Evolutionary conservation across 2,888 invertebrate species (phyloP).

Genomic region (Lypha dubia): DNA sequence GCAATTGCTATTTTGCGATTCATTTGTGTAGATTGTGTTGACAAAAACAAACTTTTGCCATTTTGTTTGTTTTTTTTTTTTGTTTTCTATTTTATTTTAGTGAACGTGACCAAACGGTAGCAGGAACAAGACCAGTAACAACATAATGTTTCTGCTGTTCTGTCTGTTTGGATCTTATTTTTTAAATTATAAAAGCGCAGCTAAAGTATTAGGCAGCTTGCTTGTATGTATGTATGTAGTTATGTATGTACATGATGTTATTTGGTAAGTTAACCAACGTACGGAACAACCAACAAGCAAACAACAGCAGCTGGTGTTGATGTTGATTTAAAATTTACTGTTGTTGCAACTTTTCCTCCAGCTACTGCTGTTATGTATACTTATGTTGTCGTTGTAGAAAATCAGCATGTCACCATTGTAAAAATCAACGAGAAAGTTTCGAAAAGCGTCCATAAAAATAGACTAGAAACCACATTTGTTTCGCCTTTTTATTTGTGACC

Average conservation of each 20-base stretch:
- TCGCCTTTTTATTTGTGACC: slow-evolving; percentile 57
- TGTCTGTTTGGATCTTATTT: slow-evolving; percentile 28
- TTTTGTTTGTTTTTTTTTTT: slow-evolving; percentile 14
- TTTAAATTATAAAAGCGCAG: slow-evolving; percentile 50
- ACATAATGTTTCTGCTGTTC: slow-evolving; percentile 56
- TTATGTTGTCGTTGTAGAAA: slow-evolving; percentile 36
- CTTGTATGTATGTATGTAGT: background rate
- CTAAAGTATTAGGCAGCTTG: slow-evolving; percentile 49
- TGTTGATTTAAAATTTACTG: slow-evolving; percentile 62
- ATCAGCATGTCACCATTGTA: slow-evolving; percentile 69
- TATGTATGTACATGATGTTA: slow-evolving; percentile 54
- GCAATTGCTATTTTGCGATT: slow-evolving; percentile 67
- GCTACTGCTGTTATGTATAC: slow-evolving; percentile 61
- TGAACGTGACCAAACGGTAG: slow-evolving; percentile 75
- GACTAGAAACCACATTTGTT: slow-evolving; percentile 59
- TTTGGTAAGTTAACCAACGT: slow-evolving; percentile 66
- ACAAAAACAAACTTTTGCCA: slow-evolving; percentile 62
- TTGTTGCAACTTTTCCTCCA: slow-evolving; percentile 52
- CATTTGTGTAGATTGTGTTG: slow-evolving; percentile 73
- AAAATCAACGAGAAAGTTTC: slow-evolving; percentile 66
- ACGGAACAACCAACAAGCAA: slow-evolving; percentile 41
- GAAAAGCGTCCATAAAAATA: slow-evolving; percentile 31
- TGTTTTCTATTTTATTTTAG: slow-evolving; percentile 37
- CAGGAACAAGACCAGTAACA: slow-evolving; percentile 69
- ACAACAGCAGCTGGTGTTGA: slow-evolving; percentile 66